A percentile compares a stretch with the other conserved stretches of the same genome.
These are phyloP conservation scores for Menura novaehollandiae DNA, from an alignment of 2,113 vertebrate species.

Conservation along the genomic window DNA sequence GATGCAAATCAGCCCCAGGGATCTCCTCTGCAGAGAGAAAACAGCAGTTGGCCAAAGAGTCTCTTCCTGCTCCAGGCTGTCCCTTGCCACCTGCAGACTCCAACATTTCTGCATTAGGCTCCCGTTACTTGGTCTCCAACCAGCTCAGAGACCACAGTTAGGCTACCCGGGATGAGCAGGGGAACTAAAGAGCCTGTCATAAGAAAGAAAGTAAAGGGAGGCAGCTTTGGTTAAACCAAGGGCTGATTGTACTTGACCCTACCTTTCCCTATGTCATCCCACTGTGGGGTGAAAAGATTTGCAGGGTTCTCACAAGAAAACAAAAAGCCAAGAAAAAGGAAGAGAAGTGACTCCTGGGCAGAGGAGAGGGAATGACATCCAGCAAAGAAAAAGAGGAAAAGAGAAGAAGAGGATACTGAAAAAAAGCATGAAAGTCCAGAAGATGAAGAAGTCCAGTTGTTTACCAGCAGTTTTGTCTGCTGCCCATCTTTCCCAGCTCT, in stretches of 20 bases:
- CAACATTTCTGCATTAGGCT: background rate
- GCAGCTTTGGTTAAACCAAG: background rate
- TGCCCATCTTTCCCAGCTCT: background rate
- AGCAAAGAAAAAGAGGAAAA: background rate
- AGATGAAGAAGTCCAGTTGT: background rate
- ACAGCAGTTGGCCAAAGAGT: background rate
- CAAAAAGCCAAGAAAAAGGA: background rate
- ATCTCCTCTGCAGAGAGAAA: background rate
- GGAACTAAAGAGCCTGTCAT: background rate
- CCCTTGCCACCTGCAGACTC: background rate
- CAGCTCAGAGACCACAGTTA: background rate
- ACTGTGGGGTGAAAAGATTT: background rate
- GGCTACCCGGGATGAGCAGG: background rate
- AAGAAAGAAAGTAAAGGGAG: background rate
- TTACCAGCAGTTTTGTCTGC: background rate
- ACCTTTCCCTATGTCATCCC: background rate
- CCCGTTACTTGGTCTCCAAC: accelerated
- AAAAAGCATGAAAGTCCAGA: background rate
- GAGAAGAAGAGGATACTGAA: background rate
- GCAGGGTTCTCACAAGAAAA: background rate
- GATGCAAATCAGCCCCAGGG: background rate
- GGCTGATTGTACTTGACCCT: background rate
- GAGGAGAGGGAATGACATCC: background rate
- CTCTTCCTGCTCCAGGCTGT: background rate
- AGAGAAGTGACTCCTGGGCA: background rate